Conservation (phyloP, 2,113 vertebrate genomes). For the Mus spicilegus region DNA sequence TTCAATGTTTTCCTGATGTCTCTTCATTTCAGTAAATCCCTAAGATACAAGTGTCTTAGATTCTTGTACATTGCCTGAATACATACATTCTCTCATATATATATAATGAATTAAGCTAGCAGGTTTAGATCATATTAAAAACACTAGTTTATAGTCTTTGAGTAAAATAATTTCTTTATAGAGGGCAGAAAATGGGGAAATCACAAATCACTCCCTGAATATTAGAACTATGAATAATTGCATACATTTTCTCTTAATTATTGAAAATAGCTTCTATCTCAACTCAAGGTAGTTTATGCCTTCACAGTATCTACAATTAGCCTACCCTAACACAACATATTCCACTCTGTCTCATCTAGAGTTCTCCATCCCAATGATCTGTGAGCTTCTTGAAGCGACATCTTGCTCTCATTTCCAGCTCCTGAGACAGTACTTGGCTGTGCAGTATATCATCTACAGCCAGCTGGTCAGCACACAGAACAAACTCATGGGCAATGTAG, state of each 20-base stretch:
- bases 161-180: slow-evolving; percentile 37
- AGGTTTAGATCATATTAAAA: slow-evolving; percentile 48
- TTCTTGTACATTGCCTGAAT: slow-evolving; percentile 27
- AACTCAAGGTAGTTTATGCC: background rate
- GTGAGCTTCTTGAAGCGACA: background rate
- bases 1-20: background rate
- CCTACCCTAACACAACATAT: background rate
- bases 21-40: background rate
- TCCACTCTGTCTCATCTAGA: background rate
- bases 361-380: background rate
- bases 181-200: background rate
- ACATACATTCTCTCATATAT: background rate
- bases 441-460: background rate
- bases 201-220: slow-evolving; percentile 43
- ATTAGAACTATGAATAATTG: slow-evolving; percentile 18
- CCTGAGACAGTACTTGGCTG: background rate
- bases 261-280: background rate
- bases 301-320: background rate
- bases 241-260: slow-evolving; percentile 31
- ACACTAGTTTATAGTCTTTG: slow-evolving; percentile 42
- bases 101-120: slow-evolving; percentile 41
- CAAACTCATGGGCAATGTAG: background rate
- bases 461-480: slow-evolving; percentile 2
- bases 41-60: slow-evolving; percentile 1
- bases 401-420: slow-evolving; percentile 14